Conservation (phyloP, 2,888 invertebrate genomes). For the Carcina quercana region DNA sequence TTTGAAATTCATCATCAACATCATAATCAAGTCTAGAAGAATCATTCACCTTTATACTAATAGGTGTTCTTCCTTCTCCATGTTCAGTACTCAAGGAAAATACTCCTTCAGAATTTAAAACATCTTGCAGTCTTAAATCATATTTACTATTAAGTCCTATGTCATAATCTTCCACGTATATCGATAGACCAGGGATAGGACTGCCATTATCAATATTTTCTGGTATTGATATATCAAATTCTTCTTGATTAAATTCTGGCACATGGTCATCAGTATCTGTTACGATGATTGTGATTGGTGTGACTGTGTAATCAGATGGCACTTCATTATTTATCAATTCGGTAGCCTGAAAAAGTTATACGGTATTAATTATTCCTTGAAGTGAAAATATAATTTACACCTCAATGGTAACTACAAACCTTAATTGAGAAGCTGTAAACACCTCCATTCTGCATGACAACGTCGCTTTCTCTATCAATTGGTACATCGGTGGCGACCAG, state of each 20-base stretch:
- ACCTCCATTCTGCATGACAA: slow-evolving; percentile 84
- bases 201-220: slow-evolving; percentile 84
- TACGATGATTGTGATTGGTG: slow-evolving; percentile 83
- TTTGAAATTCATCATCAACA: slow-evolving; percentile 71
- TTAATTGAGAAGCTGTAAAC: slow-evolving; percentile 82
- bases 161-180: slow-evolving; percentile 83
- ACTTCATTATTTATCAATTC: slow-evolving; percentile 82
- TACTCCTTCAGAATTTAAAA: slow-evolving; percentile 72
- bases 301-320: slow-evolving; percentile 79
- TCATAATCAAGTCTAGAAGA: slow-evolving; percentile 82
- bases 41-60: slow-evolving; percentile 81
- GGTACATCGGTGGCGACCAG: slow-evolving; percentile 78
- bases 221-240: slow-evolving; percentile 80
- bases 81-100: slow-evolving; percentile 79
- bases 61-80: slow-evolving; percentile 82
- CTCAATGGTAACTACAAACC: slow-evolving; percentile 31
- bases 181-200: slow-evolving; percentile 80
- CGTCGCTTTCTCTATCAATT: slow-evolving; percentile 83
- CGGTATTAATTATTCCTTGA: neutral
- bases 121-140: slow-evolving; percentile 74
- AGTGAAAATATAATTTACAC: neutral
- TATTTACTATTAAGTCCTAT: slow-evolving; percentile 84
- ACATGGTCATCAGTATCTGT: slow-evolving; percentile 86
- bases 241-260: slow-evolving; percentile 80
- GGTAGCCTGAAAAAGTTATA: slow-evolving; percentile 70